Conservation (phyloP, 1,140 invertebrate species). For the Scaptomyza hsui region DNA sequence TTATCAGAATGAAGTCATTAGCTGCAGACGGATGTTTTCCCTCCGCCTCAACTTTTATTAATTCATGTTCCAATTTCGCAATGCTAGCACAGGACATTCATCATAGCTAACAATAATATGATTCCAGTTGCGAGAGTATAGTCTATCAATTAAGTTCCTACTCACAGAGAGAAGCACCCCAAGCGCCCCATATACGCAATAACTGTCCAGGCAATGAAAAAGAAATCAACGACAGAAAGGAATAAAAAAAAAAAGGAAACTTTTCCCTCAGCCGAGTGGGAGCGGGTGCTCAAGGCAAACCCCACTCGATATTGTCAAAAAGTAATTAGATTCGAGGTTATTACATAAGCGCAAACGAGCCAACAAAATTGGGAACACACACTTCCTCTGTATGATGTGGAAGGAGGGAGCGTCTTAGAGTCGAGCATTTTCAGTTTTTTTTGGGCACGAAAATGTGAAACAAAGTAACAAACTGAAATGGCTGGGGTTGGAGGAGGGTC, state of each 20-base stretch:
- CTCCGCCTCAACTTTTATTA: not conserved
- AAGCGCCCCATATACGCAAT: slow-evolving; percentile 1
- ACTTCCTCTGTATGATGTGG: not conserved
- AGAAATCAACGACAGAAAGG: slow-evolving; percentile 30
- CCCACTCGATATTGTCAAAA: slow-evolving; percentile 68
- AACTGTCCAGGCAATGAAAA: slow-evolving; percentile 29
- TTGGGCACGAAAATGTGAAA: slow-evolving; percentile 67
- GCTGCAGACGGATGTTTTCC: not conserved
- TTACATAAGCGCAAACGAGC: slow-evolving; percentile 75
- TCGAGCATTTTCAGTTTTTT: slow-evolving; percentile 56
- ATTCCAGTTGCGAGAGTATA: slow-evolving; percentile 40
- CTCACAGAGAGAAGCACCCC: not conserved
- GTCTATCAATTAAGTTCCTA: slow-evolving; percentile 44
- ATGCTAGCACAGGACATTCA: slow-evolving; percentile 15
- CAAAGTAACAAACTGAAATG: slow-evolving; percentile 56
- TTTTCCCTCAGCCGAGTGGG: not conserved
- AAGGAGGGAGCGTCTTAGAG: not conserved
- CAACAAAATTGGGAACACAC: slow-evolving; percentile 52
- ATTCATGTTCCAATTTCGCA: slow-evolving; percentile 18
- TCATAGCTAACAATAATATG: slow-evolving; percentile 38
- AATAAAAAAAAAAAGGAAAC: slow-evolving; percentile 11
- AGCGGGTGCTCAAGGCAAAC: not conserved
- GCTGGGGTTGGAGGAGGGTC: slow-evolving; percentile 21
- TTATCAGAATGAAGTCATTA: not conserved
- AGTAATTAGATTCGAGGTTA: slow-evolving; percentile 80